Evolutionary conservation across 2,888 invertebrate genomes (phyloP).

Genomic region (Cordilura impudica): DNA sequence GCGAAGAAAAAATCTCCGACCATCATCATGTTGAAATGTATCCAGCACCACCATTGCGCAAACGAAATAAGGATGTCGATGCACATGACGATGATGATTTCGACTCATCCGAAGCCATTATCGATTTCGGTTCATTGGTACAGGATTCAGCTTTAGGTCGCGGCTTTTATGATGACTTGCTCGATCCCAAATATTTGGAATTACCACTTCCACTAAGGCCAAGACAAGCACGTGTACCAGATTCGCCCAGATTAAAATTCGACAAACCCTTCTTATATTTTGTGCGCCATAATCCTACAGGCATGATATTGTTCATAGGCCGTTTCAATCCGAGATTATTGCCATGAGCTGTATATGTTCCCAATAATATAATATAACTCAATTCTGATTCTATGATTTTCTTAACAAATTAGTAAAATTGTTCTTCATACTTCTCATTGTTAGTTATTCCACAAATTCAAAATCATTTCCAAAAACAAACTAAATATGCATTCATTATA

Average conservation of each 20-base stretch:
- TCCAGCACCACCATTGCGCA: constrained; percentile 83
- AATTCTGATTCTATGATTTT: constrained; percentile 15
- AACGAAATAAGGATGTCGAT: constrained; percentile 78
- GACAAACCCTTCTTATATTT: constrained; percentile 93
- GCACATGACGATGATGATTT: constrained; percentile 68
- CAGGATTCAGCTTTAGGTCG: constrained; percentile 81
- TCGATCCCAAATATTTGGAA: constrained; percentile 79
- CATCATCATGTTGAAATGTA: constrained; percentile 90
- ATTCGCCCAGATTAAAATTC: constrained; percentile 86
- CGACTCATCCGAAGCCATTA: constrained; percentile 73
- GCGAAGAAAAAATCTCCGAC: constrained; percentile 84
- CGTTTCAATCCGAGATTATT: constrained; percentile 90
- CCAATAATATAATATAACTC: constrained; percentile 21
- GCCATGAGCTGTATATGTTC: constrained; percentile 79
- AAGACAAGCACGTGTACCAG: constrained; percentile 84
- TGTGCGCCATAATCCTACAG: constrained; percentile 94
- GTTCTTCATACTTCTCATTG: background rate
- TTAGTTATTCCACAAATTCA: background rate
- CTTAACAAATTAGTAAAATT: constrained; percentile 31
- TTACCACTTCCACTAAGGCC: constrained; percentile 85
- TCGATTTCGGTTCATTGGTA: constrained; percentile 74
- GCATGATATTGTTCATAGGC: constrained; percentile 92
- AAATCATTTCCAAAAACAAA: background rate
- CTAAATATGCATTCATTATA: background rate
- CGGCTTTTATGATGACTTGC: constrained; percentile 84